Evolutionary conservation across 2,888 invertebrate genomes (phyloP).

Genomic region (Synanthedon formicaeformis): DNA sequence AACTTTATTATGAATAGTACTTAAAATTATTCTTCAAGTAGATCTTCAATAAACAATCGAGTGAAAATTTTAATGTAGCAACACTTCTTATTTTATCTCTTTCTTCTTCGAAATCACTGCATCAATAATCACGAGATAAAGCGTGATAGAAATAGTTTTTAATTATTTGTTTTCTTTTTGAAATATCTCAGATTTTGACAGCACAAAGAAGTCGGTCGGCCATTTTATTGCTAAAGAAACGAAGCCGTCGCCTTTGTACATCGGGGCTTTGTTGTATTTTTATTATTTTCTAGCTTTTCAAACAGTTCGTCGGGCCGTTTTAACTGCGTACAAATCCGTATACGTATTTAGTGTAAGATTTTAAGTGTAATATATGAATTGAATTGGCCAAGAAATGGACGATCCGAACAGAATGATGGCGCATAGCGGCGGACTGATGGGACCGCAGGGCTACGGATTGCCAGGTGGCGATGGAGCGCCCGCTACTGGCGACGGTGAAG

Average conservation of each 20-base stretch:
- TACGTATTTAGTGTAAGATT: slow-evolving; percentile 55
- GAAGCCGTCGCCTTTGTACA: slow-evolving; percentile 38
- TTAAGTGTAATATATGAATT: slow-evolving; percentile 43
- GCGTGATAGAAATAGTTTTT: slow-evolving; percentile 48
- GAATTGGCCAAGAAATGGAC: slow-evolving; percentile 72
- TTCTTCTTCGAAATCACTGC: slow-evolving; percentile 30
- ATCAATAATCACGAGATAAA: slow-evolving; percentile 34
- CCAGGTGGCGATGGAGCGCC: slow-evolving; percentile 80
- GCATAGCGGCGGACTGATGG: slow-evolving; percentile 82
- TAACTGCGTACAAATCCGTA: slow-evolving; percentile 59
- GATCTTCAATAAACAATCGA: neutral
- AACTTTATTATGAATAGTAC: no score
- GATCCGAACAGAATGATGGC: slow-evolving; percentile 88
- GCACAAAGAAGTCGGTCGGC: slow-evolving; percentile 68
- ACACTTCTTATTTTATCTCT: slow-evolving; percentile 32
- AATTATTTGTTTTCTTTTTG: slow-evolving; percentile 63
- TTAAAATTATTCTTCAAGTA: no score
- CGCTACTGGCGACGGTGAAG: slow-evolving; percentile 83
- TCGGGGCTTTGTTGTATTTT: slow-evolving; percentile 40
- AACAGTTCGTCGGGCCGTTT: slow-evolving; percentile 3
- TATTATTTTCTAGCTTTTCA: slow-evolving; percentile 14
- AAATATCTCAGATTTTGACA: slow-evolving; percentile 56
- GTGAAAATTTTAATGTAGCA: slow-evolving; percentile 16
- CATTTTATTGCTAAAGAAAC: slow-evolving; percentile 51
- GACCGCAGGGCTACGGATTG: slow-evolving; percentile 85